Evolutionary conservation across 2,113 vertebrate genomes (phyloP).

Genomic region (Cariama cristata): DNA sequence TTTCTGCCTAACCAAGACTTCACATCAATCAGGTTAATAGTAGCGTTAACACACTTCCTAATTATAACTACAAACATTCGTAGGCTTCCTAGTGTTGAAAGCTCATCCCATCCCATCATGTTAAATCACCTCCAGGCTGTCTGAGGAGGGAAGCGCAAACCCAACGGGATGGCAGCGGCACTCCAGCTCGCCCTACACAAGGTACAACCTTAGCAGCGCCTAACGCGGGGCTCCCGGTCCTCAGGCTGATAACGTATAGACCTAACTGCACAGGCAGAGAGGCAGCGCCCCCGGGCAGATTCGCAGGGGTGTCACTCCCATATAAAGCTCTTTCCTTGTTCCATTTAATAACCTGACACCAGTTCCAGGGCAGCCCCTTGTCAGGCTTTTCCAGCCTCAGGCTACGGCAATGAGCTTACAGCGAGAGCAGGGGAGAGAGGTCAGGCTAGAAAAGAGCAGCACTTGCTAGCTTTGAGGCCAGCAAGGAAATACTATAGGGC

Average conservation of each 20-base stretch:
- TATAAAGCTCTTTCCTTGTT: neutral
- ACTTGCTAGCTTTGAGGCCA: neutral
- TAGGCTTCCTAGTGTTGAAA: slow-evolving; percentile 26
- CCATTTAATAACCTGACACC: slow-evolving; percentile 18
- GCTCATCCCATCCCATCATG: neutral
- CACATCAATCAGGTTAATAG: slow-evolving; percentile 58
- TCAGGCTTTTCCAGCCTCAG: neutral
- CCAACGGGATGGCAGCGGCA: neutral
- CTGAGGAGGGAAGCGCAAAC: neutral
- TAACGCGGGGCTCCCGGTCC: fast-evolving
- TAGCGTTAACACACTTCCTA: slow-evolving; percentile 30
- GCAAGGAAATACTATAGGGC: neutral
- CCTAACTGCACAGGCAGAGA: neutral
- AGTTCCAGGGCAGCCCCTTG: neutral
- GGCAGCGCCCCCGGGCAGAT: neutral
- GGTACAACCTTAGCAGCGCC: neutral
- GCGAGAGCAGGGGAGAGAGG: neutral
- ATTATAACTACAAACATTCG: slow-evolving; percentile 58
- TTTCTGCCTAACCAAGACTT: slow-evolving; percentile 38
- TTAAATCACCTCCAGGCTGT: neutral
- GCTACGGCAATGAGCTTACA: neutral
- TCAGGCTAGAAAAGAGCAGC: neutral
- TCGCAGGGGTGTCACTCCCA: neutral
- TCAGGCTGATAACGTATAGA: neutral
- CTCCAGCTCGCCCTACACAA: neutral